Evolutionary conservation across 2,113 vertebrate species (phyloP).

Genomic region (Siniperca chuatsi): DNA sequence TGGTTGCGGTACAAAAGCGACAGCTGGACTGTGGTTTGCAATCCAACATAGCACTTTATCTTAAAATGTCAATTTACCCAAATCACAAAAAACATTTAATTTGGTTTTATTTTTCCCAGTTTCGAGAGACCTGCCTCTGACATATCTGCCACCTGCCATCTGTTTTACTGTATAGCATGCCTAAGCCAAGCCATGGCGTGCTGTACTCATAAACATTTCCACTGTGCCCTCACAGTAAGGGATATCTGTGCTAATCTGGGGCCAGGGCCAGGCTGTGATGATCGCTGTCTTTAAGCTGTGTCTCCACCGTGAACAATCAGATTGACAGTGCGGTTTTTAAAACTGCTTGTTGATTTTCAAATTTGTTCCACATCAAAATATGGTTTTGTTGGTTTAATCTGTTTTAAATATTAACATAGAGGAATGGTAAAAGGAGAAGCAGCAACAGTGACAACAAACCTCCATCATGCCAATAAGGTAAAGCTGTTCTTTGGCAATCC

Average conservation of each 20-base stretch:
- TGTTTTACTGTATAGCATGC: not conserved
- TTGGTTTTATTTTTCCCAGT: not conserved
- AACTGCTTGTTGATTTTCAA: not conserved
- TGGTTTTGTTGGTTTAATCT: not conserved
- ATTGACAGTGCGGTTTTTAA: not conserved
- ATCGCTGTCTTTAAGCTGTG: not conserved
- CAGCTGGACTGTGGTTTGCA: not conserved
- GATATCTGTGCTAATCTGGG: conserved; percentile 11
- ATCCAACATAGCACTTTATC: not conserved
- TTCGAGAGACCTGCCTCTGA: not conserved
- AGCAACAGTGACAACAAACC: not conserved
- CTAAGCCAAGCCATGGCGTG: not conserved
- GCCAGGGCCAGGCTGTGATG: not conserved
- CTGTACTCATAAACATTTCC: not conserved
- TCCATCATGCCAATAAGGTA: not conserved
- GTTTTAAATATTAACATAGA: not conserved
- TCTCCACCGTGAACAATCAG: not conserved
- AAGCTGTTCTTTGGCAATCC: not conserved
- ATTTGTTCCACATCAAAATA: not conserved
- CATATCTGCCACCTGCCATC: not conserved
- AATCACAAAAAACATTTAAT: not conserved
- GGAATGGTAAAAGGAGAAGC: not conserved
- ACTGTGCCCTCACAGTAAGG: not conserved
- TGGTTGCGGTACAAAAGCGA: not conserved
- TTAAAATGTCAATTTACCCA: not conserved